Evolutionary conservation across 2,797 vertebrate genomes (phyloP).

Genomic region (Echeneis naucrates): DNA sequence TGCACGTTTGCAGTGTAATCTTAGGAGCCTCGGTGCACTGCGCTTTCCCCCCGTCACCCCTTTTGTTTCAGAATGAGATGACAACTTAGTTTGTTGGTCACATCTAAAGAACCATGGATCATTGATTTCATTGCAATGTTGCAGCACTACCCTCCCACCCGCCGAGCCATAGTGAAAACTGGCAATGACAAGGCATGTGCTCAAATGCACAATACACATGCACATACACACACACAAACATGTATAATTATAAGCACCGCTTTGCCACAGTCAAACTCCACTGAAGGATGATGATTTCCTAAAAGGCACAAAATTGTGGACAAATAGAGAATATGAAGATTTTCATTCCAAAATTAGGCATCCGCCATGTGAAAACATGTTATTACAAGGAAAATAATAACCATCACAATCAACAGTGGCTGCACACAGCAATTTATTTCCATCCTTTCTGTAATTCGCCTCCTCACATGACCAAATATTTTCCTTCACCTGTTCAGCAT

Average conservation of each 20-base stretch:
- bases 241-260: slow-evolving; percentile 84
- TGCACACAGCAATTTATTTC: neutral
- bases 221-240: slow-evolving; percentile 53
- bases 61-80: slow-evolving; percentile 75
- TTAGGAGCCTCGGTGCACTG: slow-evolving; percentile 50
- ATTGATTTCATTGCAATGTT: slow-evolving; percentile 83
- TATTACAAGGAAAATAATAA: slow-evolving; percentile 26
- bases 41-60: slow-evolving; percentile 60
- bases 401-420: slow-evolving; percentile 7
- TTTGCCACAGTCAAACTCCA: slow-evolving; percentile 83
- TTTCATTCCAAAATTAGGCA: slow-evolving; percentile 46
- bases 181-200: slow-evolving; percentile 81
- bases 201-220: slow-evolving; percentile 60
- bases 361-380: slow-evolving; percentile 22
- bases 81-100: slow-evolving; percentile 84
- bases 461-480: neutral
- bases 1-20: slow-evolving; percentile 44
- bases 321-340: slow-evolving; percentile 49
- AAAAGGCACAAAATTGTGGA: slow-evolving; percentile 59
- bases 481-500: slow-evolving; percentile 5
- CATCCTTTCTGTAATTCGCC: neutral
- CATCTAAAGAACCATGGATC: slow-evolving; percentile 80
- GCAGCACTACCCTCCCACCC: slow-evolving; percentile 79
- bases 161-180: slow-evolving; percentile 86
- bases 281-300: slow-evolving; percentile 75